These are phyloP conservation scores for Philereme vetulata DNA, from an alignment of 2,888 invertebrate genomes.

Conservation along the genomic window DNA sequence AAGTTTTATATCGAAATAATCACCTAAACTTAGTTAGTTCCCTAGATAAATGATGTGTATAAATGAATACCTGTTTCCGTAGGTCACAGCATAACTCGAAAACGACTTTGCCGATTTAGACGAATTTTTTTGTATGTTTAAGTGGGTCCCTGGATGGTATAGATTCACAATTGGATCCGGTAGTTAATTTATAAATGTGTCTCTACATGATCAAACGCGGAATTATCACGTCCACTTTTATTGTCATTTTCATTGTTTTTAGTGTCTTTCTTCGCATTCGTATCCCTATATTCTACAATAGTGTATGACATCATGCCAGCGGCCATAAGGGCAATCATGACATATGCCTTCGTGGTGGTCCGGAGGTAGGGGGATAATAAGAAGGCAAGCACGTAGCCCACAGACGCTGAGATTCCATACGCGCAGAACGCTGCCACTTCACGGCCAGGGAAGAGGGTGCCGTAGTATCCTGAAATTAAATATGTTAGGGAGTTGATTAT, in stretches of 20 bases:
- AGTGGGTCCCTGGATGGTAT: too few species aligned
- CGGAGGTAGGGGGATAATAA: conserved; percentile 9
- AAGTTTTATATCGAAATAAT: too few species aligned
- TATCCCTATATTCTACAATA: conserved; percentile 15
- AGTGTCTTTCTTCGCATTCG: too few species aligned
- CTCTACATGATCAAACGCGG: conserved; percentile 1
- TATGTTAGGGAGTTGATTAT: too few species aligned
- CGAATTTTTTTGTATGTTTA: too few species aligned
- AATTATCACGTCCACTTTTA: background rate
- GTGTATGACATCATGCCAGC: conserved; percentile 15
- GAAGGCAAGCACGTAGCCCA: conserved; percentile 19
- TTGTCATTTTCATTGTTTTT: background rate
- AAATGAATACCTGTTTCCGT: too few species aligned
- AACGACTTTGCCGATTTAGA: too few species aligned
- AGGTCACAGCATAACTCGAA: too few species aligned
- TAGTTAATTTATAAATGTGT: conserved; percentile 2
- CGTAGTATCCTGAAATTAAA: conserved; percentile 19
- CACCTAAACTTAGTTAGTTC: too few species aligned
- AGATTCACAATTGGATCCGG: too few species aligned
- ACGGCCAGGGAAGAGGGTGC: conserved; percentile 22
- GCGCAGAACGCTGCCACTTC: conserved; percentile 20
- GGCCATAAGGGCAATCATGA: conserved; percentile 12
- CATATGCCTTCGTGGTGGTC: conserved; percentile 15
- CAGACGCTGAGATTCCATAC: conserved; percentile 15
- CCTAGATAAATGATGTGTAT: too few species aligned